phyloP scores from a whole-genome alignment of 2,888 invertebrate genomes.

The Icerya purchasi region DNA sequence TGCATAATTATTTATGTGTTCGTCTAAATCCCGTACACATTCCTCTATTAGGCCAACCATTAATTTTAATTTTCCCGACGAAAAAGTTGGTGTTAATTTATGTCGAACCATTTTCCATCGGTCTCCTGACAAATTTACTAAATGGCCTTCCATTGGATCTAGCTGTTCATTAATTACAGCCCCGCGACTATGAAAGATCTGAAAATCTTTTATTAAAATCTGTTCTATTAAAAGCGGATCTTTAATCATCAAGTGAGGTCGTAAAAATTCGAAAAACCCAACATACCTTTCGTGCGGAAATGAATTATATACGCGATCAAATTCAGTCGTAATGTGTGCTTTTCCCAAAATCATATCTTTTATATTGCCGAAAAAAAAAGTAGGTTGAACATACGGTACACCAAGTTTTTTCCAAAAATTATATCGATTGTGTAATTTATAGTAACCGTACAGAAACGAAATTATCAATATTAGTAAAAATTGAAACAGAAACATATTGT shows the following conservation, averaged over 20 bases:
- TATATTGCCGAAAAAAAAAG: slow-evolving; percentile 25
- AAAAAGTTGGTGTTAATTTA: slow-evolving; percentile 31
- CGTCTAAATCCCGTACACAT: slow-evolving; percentile 4
- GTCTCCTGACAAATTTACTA: slow-evolving; percentile 27
- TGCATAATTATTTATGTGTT: background rate
- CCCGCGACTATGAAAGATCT: slow-evolving; percentile 27
- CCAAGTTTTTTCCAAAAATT: slow-evolving; percentile 25
- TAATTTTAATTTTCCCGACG: slow-evolving; percentile 31
- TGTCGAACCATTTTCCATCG: slow-evolving; percentile 31
- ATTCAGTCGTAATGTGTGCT: slow-evolving; percentile 15
- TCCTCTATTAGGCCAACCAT: slow-evolving; percentile 29
- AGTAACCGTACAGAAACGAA: background rate
- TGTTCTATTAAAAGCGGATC: slow-evolving; percentile 28
- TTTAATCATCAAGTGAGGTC: slow-evolving; percentile 27
- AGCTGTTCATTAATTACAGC: slow-evolving; percentile 20
- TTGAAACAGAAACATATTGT: too few relatives aligned
- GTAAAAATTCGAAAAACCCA: slow-evolving; percentile 29
- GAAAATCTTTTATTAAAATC: slow-evolving; percentile 28
- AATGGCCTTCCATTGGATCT: slow-evolving; percentile 23
- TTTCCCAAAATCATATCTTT: slow-evolving; percentile 22
- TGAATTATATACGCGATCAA: slow-evolving; percentile 8
- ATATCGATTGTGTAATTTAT: background rate
- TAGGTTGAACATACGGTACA: slow-evolving; percentile 24
- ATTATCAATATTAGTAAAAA: background rate
- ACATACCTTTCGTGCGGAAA: slow-evolving; percentile 22